Percentiles rank a stretch among this genome's conserved stretches.
Evolutionary conservation across 2,888 invertebrate species (phyloP).

Genomic region (Autographa gamma): DNA sequence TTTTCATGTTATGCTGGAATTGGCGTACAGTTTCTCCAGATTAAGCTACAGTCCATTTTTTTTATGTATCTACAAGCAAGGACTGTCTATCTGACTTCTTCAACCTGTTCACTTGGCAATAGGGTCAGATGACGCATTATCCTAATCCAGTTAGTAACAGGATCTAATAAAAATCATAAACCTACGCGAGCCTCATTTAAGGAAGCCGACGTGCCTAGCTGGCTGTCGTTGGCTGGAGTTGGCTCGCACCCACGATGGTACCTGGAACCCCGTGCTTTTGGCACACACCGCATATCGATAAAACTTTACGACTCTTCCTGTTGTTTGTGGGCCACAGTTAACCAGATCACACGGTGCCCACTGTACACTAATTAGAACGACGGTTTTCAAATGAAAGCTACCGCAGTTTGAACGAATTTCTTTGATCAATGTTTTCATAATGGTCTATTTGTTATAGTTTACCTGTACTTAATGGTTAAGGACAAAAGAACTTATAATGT

Average conservation of each 20-base stretch:
- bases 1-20: too few relatives aligned
- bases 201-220: constrained; percentile 48
- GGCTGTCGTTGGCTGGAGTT: constrained; percentile 20
- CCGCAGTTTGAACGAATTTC: neutral
- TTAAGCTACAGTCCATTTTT: too few relatives aligned
- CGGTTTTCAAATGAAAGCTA: constrained; percentile 57
- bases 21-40: too few relatives aligned
- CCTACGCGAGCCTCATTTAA: constrained; percentile 36
- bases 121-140: neutral
- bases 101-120: too few relatives aligned
- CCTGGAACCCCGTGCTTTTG: constrained; percentile 63
- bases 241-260: constrained; percentile 51
- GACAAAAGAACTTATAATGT: too few relatives aligned
- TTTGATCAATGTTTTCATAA: too few relatives aligned
- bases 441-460: too few relatives aligned
- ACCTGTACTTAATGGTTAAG: too few relatives aligned
- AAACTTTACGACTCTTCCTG: constrained; percentile 79
- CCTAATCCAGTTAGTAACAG: constrained; percentile 21
- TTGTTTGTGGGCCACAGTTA: constrained; percentile 67
- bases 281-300: constrained; percentile 69
- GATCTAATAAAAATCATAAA: constrained; percentile 15
- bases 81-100: too few relatives aligned
- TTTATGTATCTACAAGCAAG: too few relatives aligned
- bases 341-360: constrained; percentile 61
- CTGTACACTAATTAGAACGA: constrained; percentile 49